These are phyloP conservation scores for Penaeus japonicus DNA, from an alignment of 1,140 invertebrate genomes.

Conservation along the genomic window DNA sequence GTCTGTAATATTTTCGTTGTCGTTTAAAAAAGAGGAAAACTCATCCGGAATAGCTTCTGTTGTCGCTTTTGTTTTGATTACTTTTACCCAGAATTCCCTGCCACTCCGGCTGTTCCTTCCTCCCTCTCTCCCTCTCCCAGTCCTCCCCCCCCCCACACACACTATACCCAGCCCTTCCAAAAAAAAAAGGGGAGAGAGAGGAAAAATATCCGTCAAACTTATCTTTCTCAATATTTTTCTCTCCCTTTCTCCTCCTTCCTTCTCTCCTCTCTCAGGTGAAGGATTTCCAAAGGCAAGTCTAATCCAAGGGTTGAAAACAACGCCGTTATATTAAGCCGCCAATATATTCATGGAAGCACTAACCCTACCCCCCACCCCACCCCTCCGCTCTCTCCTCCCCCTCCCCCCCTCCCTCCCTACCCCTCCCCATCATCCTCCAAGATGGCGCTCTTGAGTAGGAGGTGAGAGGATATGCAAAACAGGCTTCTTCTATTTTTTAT, in stretches of 20 bases:
- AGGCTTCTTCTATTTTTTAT: neutral
- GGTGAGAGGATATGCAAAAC: too few relatives aligned
- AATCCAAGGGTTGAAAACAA: too few relatives aligned
- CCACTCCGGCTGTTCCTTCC: neutral
- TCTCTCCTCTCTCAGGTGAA: neutral
- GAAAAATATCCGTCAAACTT: too few relatives aligned
- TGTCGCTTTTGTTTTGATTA: too few relatives aligned
- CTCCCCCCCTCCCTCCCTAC: neutral
- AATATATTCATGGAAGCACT: neutral
- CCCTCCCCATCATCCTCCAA: neutral
- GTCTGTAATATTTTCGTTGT: too few relatives aligned
- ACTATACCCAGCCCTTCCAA: too few relatives aligned
- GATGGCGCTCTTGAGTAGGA: neutral
- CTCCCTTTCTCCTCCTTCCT: neutral
- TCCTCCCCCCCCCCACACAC: too few relatives aligned
- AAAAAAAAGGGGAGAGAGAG: too few relatives aligned
- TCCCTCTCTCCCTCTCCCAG: neutral
- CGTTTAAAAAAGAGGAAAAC: too few relatives aligned
- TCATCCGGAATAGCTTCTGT: too few relatives aligned
- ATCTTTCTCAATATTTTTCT: neutral
- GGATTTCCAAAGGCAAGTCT: neutral
- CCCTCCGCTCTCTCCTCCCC: neutral
- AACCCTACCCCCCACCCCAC: neutral
- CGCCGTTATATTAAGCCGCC: too few relatives aligned
- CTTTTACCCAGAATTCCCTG: neutral